These are phyloP conservation scores for Phocides pigmalion DNA, from an alignment of 1,140 invertebrate species.

Conservation along the genomic window DNA sequence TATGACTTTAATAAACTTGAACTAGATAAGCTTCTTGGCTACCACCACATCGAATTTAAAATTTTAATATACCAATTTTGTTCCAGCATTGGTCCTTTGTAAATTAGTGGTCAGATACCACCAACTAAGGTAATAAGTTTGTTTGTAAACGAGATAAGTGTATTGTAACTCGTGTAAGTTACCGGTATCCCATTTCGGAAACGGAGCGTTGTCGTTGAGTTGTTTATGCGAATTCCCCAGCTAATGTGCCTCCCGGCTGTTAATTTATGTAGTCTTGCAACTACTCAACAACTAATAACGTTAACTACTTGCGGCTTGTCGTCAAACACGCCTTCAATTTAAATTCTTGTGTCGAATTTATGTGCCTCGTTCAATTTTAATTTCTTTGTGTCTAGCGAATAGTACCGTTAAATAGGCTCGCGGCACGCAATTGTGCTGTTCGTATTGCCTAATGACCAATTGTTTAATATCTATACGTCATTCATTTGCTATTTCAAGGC, in stretches of 20 bases:
- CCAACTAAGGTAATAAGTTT: too few relatives aligned
- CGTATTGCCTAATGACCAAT: too few relatives aligned
- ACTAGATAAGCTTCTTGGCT: too few relatives aligned
- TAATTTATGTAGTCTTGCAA: conserved; percentile 17
- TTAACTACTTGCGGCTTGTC: conserved; percentile 13
- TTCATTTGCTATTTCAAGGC: too few relatives aligned
- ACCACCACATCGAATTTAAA: too few relatives aligned
- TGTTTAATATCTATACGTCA: too few relatives aligned
- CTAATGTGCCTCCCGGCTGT: conserved; percentile 19
- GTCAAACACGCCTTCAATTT: conserved; percentile 7
- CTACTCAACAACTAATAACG: conserved; percentile 14
- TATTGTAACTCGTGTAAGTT: background rate
- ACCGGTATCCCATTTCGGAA: background rate
- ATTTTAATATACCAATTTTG: too few relatives aligned
- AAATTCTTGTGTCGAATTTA: conserved; percentile 19
- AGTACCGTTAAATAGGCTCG: background rate
- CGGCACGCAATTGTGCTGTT: conserved; percentile 1
- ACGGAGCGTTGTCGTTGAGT: conserved; percentile 16
- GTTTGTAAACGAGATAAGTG: background rate
- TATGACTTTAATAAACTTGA: too few relatives aligned
- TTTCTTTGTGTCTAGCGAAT: conserved; percentile 19
- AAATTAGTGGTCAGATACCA: too few relatives aligned
- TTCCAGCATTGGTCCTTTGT: too few relatives aligned
- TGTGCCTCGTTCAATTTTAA: conserved; percentile 16
- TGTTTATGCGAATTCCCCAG: conserved; percentile 22